These are phyloP conservation scores for Lutjanus erythropterus DNA, from an alignment of 2,113 vertebrate species.

Conservation along the genomic window DNA sequence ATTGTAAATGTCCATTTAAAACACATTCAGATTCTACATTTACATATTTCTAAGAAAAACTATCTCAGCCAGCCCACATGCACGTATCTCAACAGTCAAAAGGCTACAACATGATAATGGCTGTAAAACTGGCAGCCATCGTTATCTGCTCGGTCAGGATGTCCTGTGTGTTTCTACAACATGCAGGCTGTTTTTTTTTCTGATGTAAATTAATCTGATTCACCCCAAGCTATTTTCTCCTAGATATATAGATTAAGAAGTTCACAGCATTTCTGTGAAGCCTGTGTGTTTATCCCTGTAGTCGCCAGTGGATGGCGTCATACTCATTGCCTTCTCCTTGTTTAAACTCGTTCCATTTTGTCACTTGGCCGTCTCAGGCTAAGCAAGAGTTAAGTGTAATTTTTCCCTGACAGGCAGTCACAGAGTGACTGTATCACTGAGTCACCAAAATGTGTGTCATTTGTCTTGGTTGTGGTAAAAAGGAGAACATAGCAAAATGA, in stretches of 20 bases:
- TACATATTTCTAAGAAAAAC: not conserved
- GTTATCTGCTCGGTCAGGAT: not conserved
- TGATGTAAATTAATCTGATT: not conserved
- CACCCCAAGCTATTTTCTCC: not conserved
- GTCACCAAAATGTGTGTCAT: slow-evolving; percentile 61
- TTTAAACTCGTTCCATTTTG: slow-evolving; percentile 29
- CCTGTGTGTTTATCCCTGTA: not conserved
- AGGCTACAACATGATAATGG: not conserved
- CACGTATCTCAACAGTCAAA: not conserved
- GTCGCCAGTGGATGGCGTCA: slow-evolving; percentile 63
- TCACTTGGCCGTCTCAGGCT: slow-evolving; percentile 15
- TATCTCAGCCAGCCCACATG: not conserved
- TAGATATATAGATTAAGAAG: not conserved
- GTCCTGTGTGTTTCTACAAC: not conserved
- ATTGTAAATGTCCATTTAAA: not conserved
- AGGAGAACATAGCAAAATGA: slow-evolving; percentile 40
- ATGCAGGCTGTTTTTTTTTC: not conserved
- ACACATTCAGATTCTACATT: not conserved
- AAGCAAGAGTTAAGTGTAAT: slow-evolving; percentile 17
- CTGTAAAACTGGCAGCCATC: not conserved
- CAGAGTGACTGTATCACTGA: slow-evolving; percentile 48
- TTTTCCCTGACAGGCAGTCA: slow-evolving; percentile 41
- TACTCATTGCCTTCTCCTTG: not conserved
- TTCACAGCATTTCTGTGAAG: not conserved
- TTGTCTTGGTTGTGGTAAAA: slow-evolving; percentile 61